Base-by-base conservation (phyloP, 2,888 invertebrate species). In the Camptogramma bilineatum region DNA sequence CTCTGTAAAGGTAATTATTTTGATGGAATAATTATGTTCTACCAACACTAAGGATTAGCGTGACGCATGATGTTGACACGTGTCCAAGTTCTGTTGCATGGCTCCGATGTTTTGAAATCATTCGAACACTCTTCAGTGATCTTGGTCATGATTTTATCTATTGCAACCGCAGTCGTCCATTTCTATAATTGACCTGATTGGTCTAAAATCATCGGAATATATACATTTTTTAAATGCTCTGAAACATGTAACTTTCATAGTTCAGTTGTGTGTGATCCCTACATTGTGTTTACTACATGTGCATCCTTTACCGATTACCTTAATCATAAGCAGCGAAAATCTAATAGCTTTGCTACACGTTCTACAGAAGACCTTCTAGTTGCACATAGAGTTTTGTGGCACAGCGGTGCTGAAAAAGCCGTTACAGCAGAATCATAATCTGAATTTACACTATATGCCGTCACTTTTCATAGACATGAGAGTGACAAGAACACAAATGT, bases 1-100 rank as follows among this genome's bases (percentile, higher is more conserved):
- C 1, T 9, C 31, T 31, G 31, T 47, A 19, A 13, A 19, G 18
- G 47, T 9, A 19, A 17, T 18, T 19, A 13, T 47, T 47, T 8
- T 47, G n/a, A 42, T 47, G 13, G 9, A 10, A 19, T 47, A 13
- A 47, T 47, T 47, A 47, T 19, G 13, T 10, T 47, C 18, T 19
- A 47, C 9, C 18, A 46, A 48, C 48, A 21, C 13, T 24, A 10
- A 48, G 48, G 24, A n/a, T 54, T 46, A 8, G 24, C 44, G 44
- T 53, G 44, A 54, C 54, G 28, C 42, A 44, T 28, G 46, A 28
- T 44, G 53, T 46, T 54, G 46, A 54, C 54, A 46, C 28, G 54
- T 54, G 54, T 28, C 16, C 52, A 44, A 8, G 42, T 53, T 53
- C 21, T 53, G 18, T 53, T 39, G 51, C 31, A 52, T 8, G 52